phyloP scores from a whole-genome alignment of 2,113 vertebrate genomes.

The Psephotus haematonotus region DNA sequence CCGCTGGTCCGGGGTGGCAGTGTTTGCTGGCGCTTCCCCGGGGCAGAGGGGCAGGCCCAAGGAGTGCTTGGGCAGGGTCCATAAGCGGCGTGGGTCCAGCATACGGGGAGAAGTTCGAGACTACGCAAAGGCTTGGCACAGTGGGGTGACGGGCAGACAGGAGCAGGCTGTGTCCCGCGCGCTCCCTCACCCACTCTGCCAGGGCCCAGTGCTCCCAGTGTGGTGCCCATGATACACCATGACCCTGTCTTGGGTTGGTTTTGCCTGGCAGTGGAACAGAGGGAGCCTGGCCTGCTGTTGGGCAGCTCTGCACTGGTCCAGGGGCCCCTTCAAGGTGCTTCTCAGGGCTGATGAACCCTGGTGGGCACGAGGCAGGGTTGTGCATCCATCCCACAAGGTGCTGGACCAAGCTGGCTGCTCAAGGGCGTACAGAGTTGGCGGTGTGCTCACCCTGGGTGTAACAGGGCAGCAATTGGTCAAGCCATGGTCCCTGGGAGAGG shows the following conservation, averaged over 20 bases:
- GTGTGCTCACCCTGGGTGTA: accelerated
- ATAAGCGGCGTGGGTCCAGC: accelerated
- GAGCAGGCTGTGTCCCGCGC: not conserved
- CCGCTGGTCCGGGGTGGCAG: accelerated
- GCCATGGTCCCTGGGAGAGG: not conserved
- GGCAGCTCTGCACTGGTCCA: accelerated
- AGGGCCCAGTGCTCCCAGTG: accelerated
- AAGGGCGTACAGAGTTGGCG: no score
- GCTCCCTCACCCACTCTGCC: accelerated
- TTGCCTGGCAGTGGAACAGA: accelerated
- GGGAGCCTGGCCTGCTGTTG: not conserved
- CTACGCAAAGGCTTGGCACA: not conserved
- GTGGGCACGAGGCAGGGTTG: not conserved
- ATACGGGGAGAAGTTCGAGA: accelerated
- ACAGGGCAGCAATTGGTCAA: not conserved
- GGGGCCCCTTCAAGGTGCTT: not conserved
- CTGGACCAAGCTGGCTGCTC: not conserved
- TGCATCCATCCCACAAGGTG: not conserved
- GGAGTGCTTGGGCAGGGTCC: not conserved
- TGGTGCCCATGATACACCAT: accelerated
- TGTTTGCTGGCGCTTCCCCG: not conserved
- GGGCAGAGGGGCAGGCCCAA: not conserved
- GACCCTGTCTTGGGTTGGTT: not conserved
- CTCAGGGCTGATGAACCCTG: not conserved
- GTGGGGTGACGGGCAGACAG: not conserved